Base-by-base conservation (phyloP, 1,140 invertebrate genomes). In the Scaptomyza pallida region DNA sequence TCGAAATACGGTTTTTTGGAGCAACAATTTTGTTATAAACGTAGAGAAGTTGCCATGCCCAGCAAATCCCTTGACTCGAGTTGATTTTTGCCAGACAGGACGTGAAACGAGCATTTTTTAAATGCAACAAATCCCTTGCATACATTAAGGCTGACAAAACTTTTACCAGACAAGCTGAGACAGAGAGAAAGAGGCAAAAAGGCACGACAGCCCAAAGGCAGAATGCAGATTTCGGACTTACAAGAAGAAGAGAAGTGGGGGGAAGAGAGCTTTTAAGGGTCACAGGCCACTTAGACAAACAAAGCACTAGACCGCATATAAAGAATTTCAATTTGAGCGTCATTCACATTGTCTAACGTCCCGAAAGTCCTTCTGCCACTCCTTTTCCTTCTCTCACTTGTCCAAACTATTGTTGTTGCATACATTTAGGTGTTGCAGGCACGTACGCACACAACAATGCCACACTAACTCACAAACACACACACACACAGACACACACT, bases 291-390 rank as follows among this genome's bases (percentile, higher is more conserved):
- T 82, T 82, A 65, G 76, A 77, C 69, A 82, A 81, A 82, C 77
- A 80, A 48, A 68, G 52, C 47, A 54, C 30, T 52, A 41, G 21
- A 45, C 41, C 43, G 70, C 26, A 59, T 60, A 60, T 59, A 72
- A 85, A 85, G 81, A 85, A 86, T 85, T 85, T 85, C 81, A 86
- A 85, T 86, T 85, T 86, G 57, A 80, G 63, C 62, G 54, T 30
- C 63, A 45, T 62, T 64, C 71, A 9, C 26, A 72, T 65, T 78
- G 64, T 74, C 57, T 64, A 15, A 35, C 48, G 26, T 51, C 35
- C 37, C 57, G 3, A 30, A 35, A 21, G n/a, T 15, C 13, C 13
- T 23, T 37, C 62, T 16, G 6, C 35, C 41, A 35, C 48, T 47
- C 37, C n/a, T 16, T 35, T 40, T 35, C 12, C 17, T 43, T 17